Evolutionary conservation across 2,888 invertebrate genomes (phyloP).

Genomic region (Drosophila neonasuta): DNA sequence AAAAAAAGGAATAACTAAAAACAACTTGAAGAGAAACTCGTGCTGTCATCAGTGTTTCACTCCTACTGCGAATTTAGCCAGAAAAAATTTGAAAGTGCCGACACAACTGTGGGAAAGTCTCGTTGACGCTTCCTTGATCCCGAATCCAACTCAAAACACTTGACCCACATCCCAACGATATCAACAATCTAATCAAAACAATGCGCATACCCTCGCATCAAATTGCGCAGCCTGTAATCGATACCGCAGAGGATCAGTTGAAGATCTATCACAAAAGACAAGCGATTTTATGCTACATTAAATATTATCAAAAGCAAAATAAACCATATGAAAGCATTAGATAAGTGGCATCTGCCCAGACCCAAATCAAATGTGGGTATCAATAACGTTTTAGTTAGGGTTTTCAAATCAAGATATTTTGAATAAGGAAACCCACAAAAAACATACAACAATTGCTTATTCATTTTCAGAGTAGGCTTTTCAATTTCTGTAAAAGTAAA

Average conservation of each 20-base stretch:
- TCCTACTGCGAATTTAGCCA: constrained; percentile 32
- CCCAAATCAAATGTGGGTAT: constrained; percentile 45
- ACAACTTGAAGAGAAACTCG: constrained; percentile 1
- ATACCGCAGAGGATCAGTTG: constrained; percentile 47
- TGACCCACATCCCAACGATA: constrained; percentile 63
- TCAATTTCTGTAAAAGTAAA: no score
- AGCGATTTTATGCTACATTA: constrained; percentile 67
- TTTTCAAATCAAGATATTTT: constrained; percentile 30
- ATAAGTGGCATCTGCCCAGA: constrained; percentile 38
- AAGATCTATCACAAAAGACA: constrained; percentile 33
- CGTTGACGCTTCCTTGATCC: constrained; percentile 4
- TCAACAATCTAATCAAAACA: constrained; percentile 35
- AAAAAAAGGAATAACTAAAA: background rate
- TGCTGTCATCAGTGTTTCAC: constrained; percentile 44
- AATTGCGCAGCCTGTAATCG: constrained; percentile 56
- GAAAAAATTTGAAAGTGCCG: constrained; percentile 20
- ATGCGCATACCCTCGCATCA: constrained; percentile 6
- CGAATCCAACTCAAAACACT: constrained; percentile 48
- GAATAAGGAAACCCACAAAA: no score
- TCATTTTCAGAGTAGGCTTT: no score
- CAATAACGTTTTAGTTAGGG: constrained; percentile 33
- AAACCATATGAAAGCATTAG: constrained; percentile 30
- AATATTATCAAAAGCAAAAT: constrained; percentile 37
- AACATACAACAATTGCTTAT: no score
- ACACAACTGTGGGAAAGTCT: constrained; percentile 47